Evolutionary conservation across 2,888 invertebrate species (phyloP).

Genomic region (Hyles lineata): DNA sequence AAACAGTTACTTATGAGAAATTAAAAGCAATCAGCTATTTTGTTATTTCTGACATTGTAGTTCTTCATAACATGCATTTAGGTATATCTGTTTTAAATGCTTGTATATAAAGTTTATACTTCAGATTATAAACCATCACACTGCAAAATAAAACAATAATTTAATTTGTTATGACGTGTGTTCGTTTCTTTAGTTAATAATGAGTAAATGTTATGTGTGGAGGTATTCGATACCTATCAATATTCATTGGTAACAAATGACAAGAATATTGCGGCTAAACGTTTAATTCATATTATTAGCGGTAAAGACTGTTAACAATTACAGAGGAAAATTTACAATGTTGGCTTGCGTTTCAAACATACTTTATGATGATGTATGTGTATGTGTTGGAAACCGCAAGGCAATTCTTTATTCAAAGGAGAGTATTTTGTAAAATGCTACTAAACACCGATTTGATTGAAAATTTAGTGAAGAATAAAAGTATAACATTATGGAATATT

Average conservation of each 20-base stretch:
- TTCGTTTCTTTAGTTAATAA: background rate
- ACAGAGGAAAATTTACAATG: too few relatives aligned
- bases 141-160: background rate
- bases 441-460: background rate
- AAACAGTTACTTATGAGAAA: constrained; percentile 46
- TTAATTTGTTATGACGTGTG: background rate
- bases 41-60: background rate
- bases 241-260: background rate
- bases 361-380: too few relatives aligned
- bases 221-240: background rate
- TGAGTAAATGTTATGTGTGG: too few relatives aligned
- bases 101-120: too few relatives aligned
- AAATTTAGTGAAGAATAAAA: background rate
- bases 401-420: too few relatives aligned
- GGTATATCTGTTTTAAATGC: background rate
- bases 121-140: background rate
- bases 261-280: background rate
- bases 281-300: background rate
- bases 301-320: too few relatives aligned
- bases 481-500: background rate
- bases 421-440: background rate
- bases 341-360: too few relatives aligned
- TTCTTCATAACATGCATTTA: background rate
- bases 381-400: too few relatives aligned
- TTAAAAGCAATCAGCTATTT: constrained; percentile 46